A percentile compares a stretch with the other conserved stretches of the same genome.
phyloP scores from a whole-genome alignment of 2,113 vertebrate species.

The Urocitellus parryii region DNA sequence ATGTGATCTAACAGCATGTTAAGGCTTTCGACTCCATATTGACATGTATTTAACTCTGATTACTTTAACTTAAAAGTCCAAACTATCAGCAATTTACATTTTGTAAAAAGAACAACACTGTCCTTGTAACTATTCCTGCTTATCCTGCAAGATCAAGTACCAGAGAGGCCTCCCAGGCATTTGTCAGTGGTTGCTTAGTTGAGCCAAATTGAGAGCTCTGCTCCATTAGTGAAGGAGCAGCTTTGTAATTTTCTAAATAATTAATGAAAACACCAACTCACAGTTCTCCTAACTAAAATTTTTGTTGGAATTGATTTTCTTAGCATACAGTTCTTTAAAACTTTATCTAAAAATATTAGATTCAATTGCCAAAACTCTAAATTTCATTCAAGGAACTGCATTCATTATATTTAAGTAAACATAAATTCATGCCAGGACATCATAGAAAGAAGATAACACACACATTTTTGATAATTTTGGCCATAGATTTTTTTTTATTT shows the following conservation, averaged over 20 bases:
- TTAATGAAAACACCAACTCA: slow-evolving; percentile 65
- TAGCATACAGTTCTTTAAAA: not conserved
- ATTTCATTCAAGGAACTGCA: not conserved
- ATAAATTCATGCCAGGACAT: not conserved
- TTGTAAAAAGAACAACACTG: slow-evolving; percentile 61
- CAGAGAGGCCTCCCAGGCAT: not conserved
- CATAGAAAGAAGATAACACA: not conserved
- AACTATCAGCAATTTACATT: slow-evolving; percentile 4
- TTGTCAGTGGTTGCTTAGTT: slow-evolving; percentile 60
- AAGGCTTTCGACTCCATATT: not conserved
- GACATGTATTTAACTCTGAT: not conserved
- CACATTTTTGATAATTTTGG: not conserved
- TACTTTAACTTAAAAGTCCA: not conserved
- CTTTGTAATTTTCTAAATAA: slow-evolving; percentile 67
- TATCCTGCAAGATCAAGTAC: slow-evolving; percentile 57
- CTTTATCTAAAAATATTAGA: not conserved
- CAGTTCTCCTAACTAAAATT: slow-evolving; percentile 48
- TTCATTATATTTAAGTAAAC: not conserved
- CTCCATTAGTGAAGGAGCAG: slow-evolving; percentile 58
- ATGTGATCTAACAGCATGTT: not conserved
- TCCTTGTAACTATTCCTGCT: slow-evolving; percentile 68
- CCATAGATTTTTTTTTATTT: not conserved
- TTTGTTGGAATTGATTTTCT: slow-evolving; percentile 58
- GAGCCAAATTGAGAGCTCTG: slow-evolving; percentile 50
- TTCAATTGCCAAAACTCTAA: not conserved